Evolutionary conservation across 2,797 vertebrate genomes (phyloP).

Genomic region (Lates japonicus): DNA sequence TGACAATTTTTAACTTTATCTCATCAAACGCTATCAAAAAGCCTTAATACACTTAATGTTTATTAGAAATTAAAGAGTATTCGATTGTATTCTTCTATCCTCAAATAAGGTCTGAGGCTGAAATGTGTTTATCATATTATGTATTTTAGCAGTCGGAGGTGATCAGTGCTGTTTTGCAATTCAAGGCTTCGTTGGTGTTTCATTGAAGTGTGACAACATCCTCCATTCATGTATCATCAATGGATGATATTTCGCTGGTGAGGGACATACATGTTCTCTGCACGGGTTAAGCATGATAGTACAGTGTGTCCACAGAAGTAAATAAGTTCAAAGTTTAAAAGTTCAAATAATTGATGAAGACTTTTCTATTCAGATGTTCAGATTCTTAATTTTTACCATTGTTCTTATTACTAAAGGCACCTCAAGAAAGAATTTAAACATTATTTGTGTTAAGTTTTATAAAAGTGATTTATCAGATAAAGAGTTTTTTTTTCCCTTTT

Average conservation of each 20-base stretch:
- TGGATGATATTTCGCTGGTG: constrained; percentile 30
- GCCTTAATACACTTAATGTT: not conserved
- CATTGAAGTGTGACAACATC: constrained; percentile 49
- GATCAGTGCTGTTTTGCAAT: constrained; percentile 64
- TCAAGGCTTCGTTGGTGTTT: constrained; percentile 59
- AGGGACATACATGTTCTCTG: constrained; percentile 21
- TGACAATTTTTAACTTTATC: not conserved
- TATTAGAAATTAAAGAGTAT: not conserved
- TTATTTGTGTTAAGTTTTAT: not conserved
- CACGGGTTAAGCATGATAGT: constrained; percentile 5
- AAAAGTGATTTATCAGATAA: constrained; percentile 33
- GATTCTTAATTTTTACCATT: not conserved
- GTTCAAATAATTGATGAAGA: not conserved
- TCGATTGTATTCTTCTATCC: not conserved
- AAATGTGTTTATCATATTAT: constrained; percentile 54
- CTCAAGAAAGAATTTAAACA: not conserved
- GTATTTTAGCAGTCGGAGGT: constrained; percentile 66
- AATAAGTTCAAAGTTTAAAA: too few species aligned
- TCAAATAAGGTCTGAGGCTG: not conserved
- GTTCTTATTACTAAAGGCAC: not conserved
- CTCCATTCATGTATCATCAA: constrained; percentile 28
- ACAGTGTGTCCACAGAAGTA: not conserved
- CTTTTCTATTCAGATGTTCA: constrained; percentile 11
- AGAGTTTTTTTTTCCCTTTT: constrained; percentile 38
- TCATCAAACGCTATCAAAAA: not conserved